Base-by-base conservation (phyloP, 2,797 vertebrate genomes). In the Pelochelys cantorii region DNA sequence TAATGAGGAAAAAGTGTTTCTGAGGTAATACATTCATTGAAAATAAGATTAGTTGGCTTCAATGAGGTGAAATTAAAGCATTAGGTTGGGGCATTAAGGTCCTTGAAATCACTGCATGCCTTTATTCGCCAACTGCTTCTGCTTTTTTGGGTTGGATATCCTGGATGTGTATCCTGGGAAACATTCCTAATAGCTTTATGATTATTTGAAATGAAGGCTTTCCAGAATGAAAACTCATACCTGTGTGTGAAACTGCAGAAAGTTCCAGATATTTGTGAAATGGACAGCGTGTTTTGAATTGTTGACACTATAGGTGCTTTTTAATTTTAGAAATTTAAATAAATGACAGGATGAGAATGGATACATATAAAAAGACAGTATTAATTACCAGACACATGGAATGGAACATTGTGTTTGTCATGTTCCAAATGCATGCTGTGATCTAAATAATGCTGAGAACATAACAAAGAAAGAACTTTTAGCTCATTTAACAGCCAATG, bases 31-130 rank as follows among this genome's bases (percentile, higher is more conserved):
- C 5, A 5, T 82, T 87, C 68, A 89, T 55, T 91, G 80, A 91
- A 96, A 93, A 93, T 83, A 91, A 85, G 79, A 94, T 75, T 23
- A 81, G 8, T 91, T 92, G 60, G 31, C 62, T 91, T 92, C 81
- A 86, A 55, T 81, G 65, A 88, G 14, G 65, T 86, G 62, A 92
- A 96, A 96, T 92, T 85, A 92, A 95, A 96, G 83, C 15, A 53
- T 6, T 62, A 52, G 27, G n/a, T 27, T 23, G 82, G 27, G 74
- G 4, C 83, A 82, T 0, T 85, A 18, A 79, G 17, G 80, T 68
- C 90, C 81, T 81, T 85, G 71, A 95, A 90, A 65, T 90, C 81
- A 59, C 29, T 74, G 11, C 11, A 86, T 88, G 42, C 37, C 57
- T 92, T 92, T 93, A 92, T 86, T 85, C 90, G 29, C 60, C 83